Percentiles rank a stretch among this genome's conserved stretches.
phyloP scores from a whole-genome alignment of 2,888 invertebrate genomes.

The Pristionchus mayeri region DNA sequence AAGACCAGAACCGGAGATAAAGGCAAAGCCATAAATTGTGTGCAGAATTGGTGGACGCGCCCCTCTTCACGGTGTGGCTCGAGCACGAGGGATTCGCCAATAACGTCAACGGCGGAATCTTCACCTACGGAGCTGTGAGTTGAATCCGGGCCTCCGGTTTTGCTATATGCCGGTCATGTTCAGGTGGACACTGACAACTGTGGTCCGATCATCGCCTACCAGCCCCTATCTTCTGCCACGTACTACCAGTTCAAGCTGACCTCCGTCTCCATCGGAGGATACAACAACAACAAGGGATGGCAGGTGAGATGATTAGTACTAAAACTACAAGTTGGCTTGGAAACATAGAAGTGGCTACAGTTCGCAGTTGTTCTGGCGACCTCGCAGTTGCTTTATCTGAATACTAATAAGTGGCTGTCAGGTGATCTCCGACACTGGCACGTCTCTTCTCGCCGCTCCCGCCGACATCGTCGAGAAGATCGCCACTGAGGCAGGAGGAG shows the following conservation, averaged over 20 bases:
- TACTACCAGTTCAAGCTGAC: conserved; percentile 53
- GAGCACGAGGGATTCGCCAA: conserved; percentile 62
- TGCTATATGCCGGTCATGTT: neutral
- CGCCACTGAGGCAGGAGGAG: conserved; percentile 7
- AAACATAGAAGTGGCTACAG: too few species aligned
- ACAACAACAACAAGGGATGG: conserved; percentile 50
- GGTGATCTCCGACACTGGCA: conserved; percentile 45
- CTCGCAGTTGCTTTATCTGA: too few species aligned
- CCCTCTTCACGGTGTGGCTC: conserved; percentile 68
- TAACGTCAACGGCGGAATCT: conserved; percentile 64
- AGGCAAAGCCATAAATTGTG: neutral
- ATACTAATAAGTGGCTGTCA: too few species aligned
- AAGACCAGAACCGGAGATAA: conserved; percentile 59
- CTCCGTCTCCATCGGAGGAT: conserved; percentile 52
- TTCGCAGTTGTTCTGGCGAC: too few species aligned
- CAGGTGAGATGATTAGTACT: conserved; percentile 25
- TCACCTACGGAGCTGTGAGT: conserved; percentile 67
- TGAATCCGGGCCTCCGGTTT: neutral
- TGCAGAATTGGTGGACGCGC: conserved; percentile 62
- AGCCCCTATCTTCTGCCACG: conserved; percentile 52
- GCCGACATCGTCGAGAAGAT: conserved; percentile 3
- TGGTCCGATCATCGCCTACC: conserved; percentile 62
- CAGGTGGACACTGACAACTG: conserved; percentile 73
- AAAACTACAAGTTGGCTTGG: too few species aligned
- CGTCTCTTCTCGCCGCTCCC: conserved; percentile 38